Evolutionary conservation across 2,113 vertebrate genomes (phyloP), one percentile per base, ranked within the genome.

Genomic region (Lipophrys pholis): DNA sequence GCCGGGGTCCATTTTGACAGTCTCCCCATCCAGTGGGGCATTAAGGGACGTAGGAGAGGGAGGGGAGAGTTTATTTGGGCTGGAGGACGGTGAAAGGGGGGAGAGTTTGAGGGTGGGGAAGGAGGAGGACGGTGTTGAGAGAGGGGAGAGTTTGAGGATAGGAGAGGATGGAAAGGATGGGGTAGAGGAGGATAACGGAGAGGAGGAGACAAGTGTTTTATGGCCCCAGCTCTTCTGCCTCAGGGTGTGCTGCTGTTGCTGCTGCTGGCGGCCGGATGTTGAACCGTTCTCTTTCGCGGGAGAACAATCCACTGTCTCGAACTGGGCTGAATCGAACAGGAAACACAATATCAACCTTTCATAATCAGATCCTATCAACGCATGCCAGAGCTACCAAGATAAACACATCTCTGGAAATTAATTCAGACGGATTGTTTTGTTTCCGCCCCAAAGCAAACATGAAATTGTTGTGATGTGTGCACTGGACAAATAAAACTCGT

Each of bases 171-270:
- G 90, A 49, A 89, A 92, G 12, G 91, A 86, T 9, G 83, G 48
- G 14, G 85, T 84, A 7, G 90, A 88, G 1, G 91, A 73, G 30
- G 86, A 89, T 35, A 89, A 86, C 11, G 90, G 86, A 6, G 87
- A 56, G 48, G 92, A 83, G 3, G 53, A 90, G 7, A 96, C 95
- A 54, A 97, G 81, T 53, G 93, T 93, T 92, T 96, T 98, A 56
- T 94, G 89, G 45, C 93, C 96, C 96, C 97, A 97, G 91, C 95
- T 97, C 86, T 95, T 97, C 85, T 96, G 96, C 8, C 96, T 94
- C 3, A 93, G 91, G 45, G 88, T 91, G 21, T 91, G 79, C 49
- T 84, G 84, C 17, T 73, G 81, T 40, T 77, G 82, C 60, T 82
- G 87, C 75, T 84, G 84, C 46, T 86, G 87, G 43, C 94, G 94